These are phyloP conservation scores for Aspidoscelis tigris DNA, from an alignment of 2,113 vertebrate genomes.

Conservation along the genomic window DNA sequence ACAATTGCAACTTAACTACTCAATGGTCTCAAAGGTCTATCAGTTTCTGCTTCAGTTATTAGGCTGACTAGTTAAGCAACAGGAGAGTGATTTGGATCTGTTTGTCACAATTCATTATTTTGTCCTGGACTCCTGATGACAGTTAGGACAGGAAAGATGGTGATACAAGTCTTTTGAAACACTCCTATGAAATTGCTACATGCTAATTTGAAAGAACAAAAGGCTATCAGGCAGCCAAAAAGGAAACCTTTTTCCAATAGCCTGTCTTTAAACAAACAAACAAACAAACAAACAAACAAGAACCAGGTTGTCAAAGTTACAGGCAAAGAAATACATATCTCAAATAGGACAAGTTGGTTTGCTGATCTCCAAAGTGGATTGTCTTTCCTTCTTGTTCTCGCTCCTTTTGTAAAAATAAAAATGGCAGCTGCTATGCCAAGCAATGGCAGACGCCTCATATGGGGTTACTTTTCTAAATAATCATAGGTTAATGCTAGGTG, in stretches of 20 bases:
- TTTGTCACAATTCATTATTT: neutral
- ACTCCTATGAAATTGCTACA: neutral
- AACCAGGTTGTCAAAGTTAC: neutral
- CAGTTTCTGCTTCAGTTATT: neutral
- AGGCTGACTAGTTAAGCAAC: neutral
- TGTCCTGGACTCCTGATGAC: neutral
- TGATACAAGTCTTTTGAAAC: neutral
- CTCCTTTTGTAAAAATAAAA: neutral
- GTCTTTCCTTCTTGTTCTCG: neutral
- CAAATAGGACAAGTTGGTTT: neutral
- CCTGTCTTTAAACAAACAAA: neutral
- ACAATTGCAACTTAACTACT: neutral
- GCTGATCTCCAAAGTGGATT: neutral
- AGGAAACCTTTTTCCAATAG: neutral
- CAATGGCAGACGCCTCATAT: neutral
- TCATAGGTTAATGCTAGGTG: neutral
- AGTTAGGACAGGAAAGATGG: neutral
- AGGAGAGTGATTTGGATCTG: too few relatives aligned
- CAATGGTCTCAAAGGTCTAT: neutral
- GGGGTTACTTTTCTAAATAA: constrained; percentile 26
- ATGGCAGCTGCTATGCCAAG: neutral
- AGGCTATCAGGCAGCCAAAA: neutral
- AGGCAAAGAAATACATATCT: neutral
- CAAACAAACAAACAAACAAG: neutral
- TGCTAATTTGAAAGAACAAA: neutral